Evolutionary conservation across 2,113 vertebrate genomes (phyloP).

Genomic region (Apaloderma vittatum): DNA sequence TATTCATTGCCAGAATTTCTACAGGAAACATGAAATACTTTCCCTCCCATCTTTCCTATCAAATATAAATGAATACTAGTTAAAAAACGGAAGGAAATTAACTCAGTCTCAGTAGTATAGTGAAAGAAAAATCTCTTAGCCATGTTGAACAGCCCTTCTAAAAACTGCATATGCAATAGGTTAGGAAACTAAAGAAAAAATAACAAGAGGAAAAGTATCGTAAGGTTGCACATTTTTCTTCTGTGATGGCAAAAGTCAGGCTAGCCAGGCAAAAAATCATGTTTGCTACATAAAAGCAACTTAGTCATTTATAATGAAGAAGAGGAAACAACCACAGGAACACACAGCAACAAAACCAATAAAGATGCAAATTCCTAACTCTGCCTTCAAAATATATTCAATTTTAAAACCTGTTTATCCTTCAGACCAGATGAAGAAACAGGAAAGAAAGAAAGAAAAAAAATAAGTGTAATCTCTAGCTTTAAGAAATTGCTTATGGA

Average conservation of each 20-base stretch:
- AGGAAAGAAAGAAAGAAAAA: not conserved
- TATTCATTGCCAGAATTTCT: not conserved
- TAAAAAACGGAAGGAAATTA: not conserved
- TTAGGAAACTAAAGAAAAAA: not conserved
- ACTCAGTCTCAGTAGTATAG: not conserved
- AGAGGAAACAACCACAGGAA: not conserved
- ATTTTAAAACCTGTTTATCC: constrained; percentile 53
- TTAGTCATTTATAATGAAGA: constrained; percentile 48
- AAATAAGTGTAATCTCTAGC: not conserved
- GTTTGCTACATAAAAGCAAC: not conserved
- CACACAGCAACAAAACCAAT: constrained; percentile 55
- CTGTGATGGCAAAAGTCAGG: not conserved
- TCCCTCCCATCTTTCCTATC: not conserved
- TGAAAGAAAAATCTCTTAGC: not conserved
- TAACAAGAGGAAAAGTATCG: not conserved
- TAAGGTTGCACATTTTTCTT: not conserved
- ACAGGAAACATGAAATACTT: not conserved
- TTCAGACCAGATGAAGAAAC: constrained; percentile 37
- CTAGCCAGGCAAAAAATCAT: not conserved
- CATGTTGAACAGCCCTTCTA: not conserved
- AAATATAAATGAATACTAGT: not conserved
- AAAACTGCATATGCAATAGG: not conserved
- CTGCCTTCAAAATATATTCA: constrained; percentile 36
- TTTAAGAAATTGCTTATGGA: constrained; percentile 38
- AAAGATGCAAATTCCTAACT: constrained; percentile 68